Evolutionary conservation across 2,113 vertebrate species (phyloP), one percentile per base, ranked within the genome.

Genomic region (Cephalopholis sonnerati): DNA sequence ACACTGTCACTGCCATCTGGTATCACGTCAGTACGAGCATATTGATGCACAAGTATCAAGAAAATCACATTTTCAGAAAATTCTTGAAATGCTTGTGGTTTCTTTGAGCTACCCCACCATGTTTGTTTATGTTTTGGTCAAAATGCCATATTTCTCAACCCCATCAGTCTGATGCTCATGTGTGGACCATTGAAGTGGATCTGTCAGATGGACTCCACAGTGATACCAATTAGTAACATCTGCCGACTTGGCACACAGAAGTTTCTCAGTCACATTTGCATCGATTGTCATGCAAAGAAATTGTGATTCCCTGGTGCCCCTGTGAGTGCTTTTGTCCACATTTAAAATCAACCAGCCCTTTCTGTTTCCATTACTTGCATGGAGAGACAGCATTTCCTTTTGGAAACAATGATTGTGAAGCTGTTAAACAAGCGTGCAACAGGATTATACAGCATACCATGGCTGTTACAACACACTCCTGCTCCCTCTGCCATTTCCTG

Each of bases 231-330:
- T 54, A 57, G 48, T 72, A 65, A 53, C 55, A 64, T 15, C 41
- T 62, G 27, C 74, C 70, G 36, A 62, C 65, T 73, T 73, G 65
- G 25, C 61, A 32, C 9, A 13, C 59, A 9, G 27, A 83, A 16
- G 59, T 66, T 72, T 84, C 68, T 68, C 61, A 16, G 74, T 29
- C 53, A 10, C 48, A 25, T 86, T 77, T 86, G 29, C 62, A 41
- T 54, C 67, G 24, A 90, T 92, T 88, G 89, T 89, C 82, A 94
- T 89, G 87, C 89, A 91, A 90, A 93, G 79, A 57, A 54, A 67
- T 79, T 78, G 70, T 54, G 82, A 84, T 81, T 87, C 59, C 44
- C 17, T 15, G 32, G 41, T 59, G 64, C 81, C 48, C 46, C 46
- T 6, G 22, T 8, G 64, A 75, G 58, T 24, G 62, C 75, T 80